Base-by-base conservation (phyloP, 2,113 vertebrate species). In the Noturus placidus region DNA sequence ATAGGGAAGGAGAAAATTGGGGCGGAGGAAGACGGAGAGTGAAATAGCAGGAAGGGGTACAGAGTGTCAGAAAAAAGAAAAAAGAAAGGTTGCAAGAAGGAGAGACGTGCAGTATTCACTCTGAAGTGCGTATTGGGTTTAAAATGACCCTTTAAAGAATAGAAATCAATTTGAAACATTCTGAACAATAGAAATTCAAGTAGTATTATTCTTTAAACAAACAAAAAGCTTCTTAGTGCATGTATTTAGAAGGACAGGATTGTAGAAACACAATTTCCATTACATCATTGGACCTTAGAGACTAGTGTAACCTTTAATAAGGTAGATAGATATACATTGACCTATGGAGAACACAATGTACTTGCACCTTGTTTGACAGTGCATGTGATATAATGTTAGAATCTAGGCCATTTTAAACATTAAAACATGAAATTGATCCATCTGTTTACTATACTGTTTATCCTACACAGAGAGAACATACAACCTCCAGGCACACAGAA, bases 51-150 rank as follows among this genome's bases (percentile, higher is more conserved):
- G 17, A 46, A 57, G 25, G 69, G 61, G 81, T 56, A 61, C 69
- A 80, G 82, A 61, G 61, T 19, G 72, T n/a, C 79, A 69, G 79
- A 59, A 67, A 82, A 0, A 72, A 57, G 25, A 15, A 89, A 42
- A 56, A 46, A 46, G 61, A 52, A 50, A 81, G 67, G 65, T 19
- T 67, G 57, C 25, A 15, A 56, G 22, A 35, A 10, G 50, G 11
- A 84, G 46, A 56, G 19, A 84, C 54, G 20, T 70, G 63, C 4
- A 35, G 57, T 38, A 10, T 46, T 10, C 10, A 85, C 69, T 76
- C 19, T 70, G 63, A 82, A 38, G 33, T 25, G 10, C n/a, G 57
- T 25, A 15, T 35, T 38, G 33, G 59, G 10, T 22, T 15, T 83
- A 30, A 57, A 81, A 81, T 10, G 54, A 38, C 17, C 52, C 33